Evolutionary conservation across 2,113 vertebrate species (phyloP).

Genomic region (Thymallus thymallus): DNA sequence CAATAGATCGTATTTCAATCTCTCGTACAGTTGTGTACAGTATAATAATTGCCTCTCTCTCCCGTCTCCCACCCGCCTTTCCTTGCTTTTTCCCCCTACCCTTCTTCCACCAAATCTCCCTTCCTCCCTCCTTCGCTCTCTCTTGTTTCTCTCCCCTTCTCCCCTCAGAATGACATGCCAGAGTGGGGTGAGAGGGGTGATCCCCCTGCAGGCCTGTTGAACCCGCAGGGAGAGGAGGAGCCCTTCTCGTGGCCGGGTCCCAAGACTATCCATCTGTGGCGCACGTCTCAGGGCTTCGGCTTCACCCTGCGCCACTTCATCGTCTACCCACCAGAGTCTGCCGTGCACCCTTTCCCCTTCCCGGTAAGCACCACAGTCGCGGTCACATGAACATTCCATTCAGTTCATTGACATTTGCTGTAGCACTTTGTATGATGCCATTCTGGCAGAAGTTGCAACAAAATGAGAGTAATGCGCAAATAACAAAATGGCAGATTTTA

Average conservation of each 20-base stretch:
- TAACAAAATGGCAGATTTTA: neutral
- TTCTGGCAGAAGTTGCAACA: neutral
- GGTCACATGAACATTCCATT: neutral
- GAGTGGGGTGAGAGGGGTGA: conserved; percentile 57
- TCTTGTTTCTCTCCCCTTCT: neutral
- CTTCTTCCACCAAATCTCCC: too few species aligned
- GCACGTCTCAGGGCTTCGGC: conserved; percentile 90
- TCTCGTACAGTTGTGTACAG: too few species aligned
- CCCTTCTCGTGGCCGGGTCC: conserved; percentile 91
- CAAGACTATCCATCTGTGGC: conserved; percentile 83
- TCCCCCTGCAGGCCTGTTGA: conserved; percentile 31
- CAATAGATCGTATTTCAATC: too few species aligned
- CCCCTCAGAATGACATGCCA: conserved; percentile 57
- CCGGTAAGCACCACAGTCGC: conserved; percentile 71
- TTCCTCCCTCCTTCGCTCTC: neutral
- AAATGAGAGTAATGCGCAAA: neutral
- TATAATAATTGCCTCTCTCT: neutral
- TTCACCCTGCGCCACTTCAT: conserved; percentile 98
- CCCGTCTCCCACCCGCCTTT: too few species aligned
- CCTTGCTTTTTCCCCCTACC: neutral
- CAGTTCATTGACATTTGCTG: neutral
- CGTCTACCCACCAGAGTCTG: conserved; percentile 95
- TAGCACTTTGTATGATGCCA: neutral
- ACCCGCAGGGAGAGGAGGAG: conserved; percentile 80
- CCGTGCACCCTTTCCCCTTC: conserved; percentile 78